A percentile compares a stretch with the other conserved stretches of the same genome.
These are phyloP conservation scores for Chaitophorus viminalis DNA, from an alignment of 2,888 invertebrate genomes.

Conservation along the genomic window DNA sequence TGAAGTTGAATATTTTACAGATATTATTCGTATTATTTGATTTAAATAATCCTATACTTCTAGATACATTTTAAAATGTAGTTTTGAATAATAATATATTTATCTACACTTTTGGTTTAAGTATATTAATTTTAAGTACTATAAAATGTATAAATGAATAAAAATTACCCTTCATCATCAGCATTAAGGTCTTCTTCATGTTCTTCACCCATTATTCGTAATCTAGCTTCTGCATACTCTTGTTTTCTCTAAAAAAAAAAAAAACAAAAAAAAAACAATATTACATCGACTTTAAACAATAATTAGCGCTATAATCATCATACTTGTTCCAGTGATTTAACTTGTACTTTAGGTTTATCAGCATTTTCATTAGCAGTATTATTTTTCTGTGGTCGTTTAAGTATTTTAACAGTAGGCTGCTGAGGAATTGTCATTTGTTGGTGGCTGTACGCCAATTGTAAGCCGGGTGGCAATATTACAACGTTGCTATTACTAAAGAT, in stretches of 20 bases:
- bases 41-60: too few species aligned
- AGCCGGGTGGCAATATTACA: slow-evolving; percentile 49
- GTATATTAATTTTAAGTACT: background rate
- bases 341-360: slow-evolving; percentile 76
- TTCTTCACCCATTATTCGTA: slow-evolving; percentile 89
- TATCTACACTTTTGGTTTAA: background rate
- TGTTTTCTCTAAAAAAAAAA: slow-evolving; percentile 81
- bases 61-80: too few species aligned
- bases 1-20: too few species aligned
- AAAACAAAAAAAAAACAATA: too few species aligned
- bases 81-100: background rate
- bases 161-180: slow-evolving; percentile 72
- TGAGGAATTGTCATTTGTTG: slow-evolving; percentile 82
- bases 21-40: too few species aligned
- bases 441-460: slow-evolving; percentile 70
- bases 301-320: background rate
- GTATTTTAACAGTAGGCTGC: slow-evolving; percentile 84
- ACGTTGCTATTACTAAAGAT: slow-evolving; percentile 54
- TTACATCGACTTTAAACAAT: background rate
- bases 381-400: slow-evolving; percentile 77
- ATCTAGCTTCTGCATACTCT: slow-evolving; percentile 91
- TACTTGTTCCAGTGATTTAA: slow-evolving; percentile 80
- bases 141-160: background rate
- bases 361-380: slow-evolving; percentile 75
- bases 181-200: slow-evolving; percentile 70